Evolutionary conservation across 30 jellyfish, hydroid and myxozoan species (phyloP).

Genomic region (Turritopsis dohrnii): DNA sequence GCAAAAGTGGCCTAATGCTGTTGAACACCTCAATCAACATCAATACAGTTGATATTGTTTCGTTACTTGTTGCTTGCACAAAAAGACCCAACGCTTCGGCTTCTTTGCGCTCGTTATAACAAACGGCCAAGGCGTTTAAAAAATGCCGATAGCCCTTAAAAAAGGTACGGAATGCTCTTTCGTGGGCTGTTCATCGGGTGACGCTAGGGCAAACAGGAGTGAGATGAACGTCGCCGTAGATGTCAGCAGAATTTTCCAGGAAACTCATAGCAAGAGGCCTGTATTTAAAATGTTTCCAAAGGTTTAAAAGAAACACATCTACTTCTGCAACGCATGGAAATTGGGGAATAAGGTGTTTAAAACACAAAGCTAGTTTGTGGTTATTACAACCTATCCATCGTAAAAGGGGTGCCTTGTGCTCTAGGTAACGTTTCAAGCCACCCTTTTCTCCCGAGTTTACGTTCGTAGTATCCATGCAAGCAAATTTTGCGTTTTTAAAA

Average conservation of each 20-base stretch:
- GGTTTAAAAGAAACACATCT: background rate
- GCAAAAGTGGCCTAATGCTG: background rate
- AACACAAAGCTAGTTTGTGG: constrained; percentile 14
- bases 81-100: background rate
- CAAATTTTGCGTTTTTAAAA: constrained; percentile 10
- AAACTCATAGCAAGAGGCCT: too few species aligned
- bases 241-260: too few species aligned
- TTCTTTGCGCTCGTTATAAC: background rate
- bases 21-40: background rate
- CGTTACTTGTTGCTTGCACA: background rate
- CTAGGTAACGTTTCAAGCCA: background rate
- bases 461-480: constrained; percentile 16
- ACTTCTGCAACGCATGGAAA: background rate
- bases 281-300: too few species aligned
- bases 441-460: background rate
- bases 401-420: background rate
- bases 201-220: too few species aligned
- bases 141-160: background rate
- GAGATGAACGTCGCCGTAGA: too few species aligned
- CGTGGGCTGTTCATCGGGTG: too few species aligned
- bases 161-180: too few species aligned
- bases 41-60: background rate
- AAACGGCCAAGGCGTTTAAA: background rate
- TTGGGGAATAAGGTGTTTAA: background rate
- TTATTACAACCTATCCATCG: background rate